A percentile compares a stretch with the other conserved stretches of the same genome.
Evolutionary conservation across 2,113 vertebrate genomes (phyloP).

Genomic region (Maccullochella peelii): DNA sequence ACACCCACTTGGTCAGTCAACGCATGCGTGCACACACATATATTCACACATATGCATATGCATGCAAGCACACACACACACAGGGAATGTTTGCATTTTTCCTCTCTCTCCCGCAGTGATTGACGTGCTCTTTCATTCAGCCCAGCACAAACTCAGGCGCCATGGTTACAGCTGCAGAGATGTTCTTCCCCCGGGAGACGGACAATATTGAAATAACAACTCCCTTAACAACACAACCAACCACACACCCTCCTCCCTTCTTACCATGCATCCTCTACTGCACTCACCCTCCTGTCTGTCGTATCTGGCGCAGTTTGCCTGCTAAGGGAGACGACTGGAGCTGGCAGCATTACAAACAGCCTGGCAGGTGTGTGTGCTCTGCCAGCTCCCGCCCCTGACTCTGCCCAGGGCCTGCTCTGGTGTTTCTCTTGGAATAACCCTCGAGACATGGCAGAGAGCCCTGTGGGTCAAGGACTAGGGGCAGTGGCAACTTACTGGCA

Average conservation of each 20-base stretch:
- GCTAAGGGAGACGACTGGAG: slow-evolving; percentile 59
- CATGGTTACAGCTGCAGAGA: slow-evolving; percentile 75
- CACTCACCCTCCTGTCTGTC: slow-evolving; percentile 26
- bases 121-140: slow-evolving; percentile 73
- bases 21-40: slow-evolving; percentile 15
- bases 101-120: slow-evolving; percentile 51
- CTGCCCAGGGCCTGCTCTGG: slow-evolving; percentile 31
- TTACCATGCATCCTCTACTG: background rate
- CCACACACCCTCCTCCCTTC: slow-evolving; percentile 5
- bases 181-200: slow-evolving; percentile 65
- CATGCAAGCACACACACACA: background rate
- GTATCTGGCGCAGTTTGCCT: slow-evolving; percentile 51
- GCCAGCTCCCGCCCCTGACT: slow-evolving; percentile 38
- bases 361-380: slow-evolving; percentile 58
- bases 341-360: slow-evolving; percentile 58
- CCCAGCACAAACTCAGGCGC: slow-evolving; percentile 61
- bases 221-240: slow-evolving; percentile 59
- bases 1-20: slow-evolving; percentile 69
- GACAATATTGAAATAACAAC: slow-evolving; percentile 79
- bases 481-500: slow-evolving; percentile 40
- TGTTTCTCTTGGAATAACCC: slow-evolving; percentile 67
- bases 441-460: slow-evolving; percentile 32
- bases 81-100: slow-evolving; percentile 65
- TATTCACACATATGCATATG: slow-evolving; percentile 6
- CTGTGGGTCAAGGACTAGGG: slow-evolving; percentile 40